Conservation (phyloP, 2,797 vertebrate species). For the Lepidocolaptes lacrymiger region DNA sequence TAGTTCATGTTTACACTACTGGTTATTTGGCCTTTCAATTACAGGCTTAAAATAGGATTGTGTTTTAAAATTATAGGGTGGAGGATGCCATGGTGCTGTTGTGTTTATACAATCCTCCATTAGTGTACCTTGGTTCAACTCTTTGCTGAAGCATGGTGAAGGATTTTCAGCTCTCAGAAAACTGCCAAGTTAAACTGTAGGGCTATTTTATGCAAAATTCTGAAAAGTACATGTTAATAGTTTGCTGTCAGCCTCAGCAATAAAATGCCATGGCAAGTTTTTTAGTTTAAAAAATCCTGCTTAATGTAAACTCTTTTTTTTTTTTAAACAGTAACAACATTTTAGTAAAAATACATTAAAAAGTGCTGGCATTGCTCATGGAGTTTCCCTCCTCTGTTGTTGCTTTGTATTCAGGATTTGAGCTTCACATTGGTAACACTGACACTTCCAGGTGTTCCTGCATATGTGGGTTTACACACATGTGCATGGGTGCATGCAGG, state of each 20-base stretch:
- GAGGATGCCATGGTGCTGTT: neutral
- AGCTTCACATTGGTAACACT: neutral
- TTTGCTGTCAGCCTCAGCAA: neutral
- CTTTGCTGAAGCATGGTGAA: neutral
- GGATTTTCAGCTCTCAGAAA: neutral
- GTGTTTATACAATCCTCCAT: neutral
- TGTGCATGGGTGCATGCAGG: rapidly evolving
- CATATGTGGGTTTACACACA: neutral
- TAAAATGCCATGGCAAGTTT: neutral
- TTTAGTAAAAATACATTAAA: neutral
- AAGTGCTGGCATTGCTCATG: neutral
- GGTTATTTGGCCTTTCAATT: neutral
- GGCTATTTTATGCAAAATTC: neutral
- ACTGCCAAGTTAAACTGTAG: neutral
- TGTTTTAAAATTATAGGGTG: neutral
- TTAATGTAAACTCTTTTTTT: neutral
- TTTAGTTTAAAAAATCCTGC: neutral
- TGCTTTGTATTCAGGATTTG: neutral
- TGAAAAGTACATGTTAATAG: neutral
- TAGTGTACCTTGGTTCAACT: neutral
- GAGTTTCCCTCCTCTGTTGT: neutral
- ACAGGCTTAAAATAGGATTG: neutral
- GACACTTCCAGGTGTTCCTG: neutral
- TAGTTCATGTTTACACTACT: neutral
- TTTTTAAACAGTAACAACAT: neutral